A percentile compares a stretch with the other conserved stretches of the same genome.
Evolutionary conservation across 2,797 vertebrate genomes (phyloP).

Genomic region (Cottoperca gobio): DNA sequence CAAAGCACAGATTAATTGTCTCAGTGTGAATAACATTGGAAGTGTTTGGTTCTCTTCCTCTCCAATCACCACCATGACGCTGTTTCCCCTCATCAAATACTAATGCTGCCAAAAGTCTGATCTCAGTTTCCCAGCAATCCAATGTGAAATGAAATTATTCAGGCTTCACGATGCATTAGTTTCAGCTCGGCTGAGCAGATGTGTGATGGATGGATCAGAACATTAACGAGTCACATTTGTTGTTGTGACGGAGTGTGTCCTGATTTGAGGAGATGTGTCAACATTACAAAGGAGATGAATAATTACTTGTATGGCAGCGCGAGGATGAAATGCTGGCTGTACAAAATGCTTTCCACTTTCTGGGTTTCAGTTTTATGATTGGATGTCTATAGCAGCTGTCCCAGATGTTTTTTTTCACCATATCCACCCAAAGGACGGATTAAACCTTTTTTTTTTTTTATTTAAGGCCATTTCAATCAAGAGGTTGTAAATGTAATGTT

Average conservation of each 20-base stretch:
- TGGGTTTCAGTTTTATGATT: conserved; percentile 64
- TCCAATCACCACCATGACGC: conserved; percentile 68
- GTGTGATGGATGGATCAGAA: conserved; percentile 52
- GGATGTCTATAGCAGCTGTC: conserved; percentile 79
- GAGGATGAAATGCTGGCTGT: conserved; percentile 60
- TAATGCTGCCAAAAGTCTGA: conserved; percentile 78
- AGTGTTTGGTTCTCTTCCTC: conserved; percentile 68
- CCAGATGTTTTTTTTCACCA: conserved; percentile 35
- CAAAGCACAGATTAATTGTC: conserved; percentile 64
- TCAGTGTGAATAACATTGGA: conserved; percentile 60
- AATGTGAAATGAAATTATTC: conserved; percentile 63
- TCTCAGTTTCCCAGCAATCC: conserved; percentile 78
- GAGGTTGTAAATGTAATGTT: conserved; percentile 64
- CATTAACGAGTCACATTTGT: conserved; percentile 62
- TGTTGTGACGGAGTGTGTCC: conserved; percentile 63
- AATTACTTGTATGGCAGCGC: conserved; percentile 24
- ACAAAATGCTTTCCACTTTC: conserved; percentile 70
- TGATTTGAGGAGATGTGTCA: conserved; percentile 59
- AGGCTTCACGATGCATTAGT: conserved; percentile 56
- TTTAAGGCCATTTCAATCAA: conserved; percentile 53
- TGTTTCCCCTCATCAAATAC: conserved; percentile 70
- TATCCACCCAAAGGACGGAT: conserved; percentile 37
- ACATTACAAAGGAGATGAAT: conserved; percentile 38
- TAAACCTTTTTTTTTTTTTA: conserved; percentile 47
- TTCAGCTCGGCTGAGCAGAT: conserved; percentile 37